Conservation (phyloP, 2,797 vertebrate genomes). For the Etheostoma perlongum region DNA sequence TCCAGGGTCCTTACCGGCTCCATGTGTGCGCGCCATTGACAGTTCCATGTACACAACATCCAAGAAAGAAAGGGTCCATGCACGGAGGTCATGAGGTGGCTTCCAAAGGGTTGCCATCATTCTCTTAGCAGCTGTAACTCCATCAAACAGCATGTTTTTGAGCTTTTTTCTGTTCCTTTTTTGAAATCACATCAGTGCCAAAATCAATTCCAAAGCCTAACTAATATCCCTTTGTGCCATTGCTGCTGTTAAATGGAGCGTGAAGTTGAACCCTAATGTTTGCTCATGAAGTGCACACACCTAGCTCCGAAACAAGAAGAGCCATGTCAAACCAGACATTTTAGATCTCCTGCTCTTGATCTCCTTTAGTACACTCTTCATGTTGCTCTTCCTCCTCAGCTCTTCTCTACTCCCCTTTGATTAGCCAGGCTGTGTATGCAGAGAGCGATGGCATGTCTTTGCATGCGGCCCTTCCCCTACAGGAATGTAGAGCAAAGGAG, state of each 20-base stretch:
- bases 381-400: slow-evolving; percentile 15
- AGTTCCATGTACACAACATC: no score
- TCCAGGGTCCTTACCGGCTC: no score
- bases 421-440: slow-evolving; percentile 52
- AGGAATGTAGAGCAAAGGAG: slow-evolving; percentile 74
- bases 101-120: no score
- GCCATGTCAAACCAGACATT: slow-evolving; percentile 8
- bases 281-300: slow-evolving; percentile 8
- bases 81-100: no score
- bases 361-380: slow-evolving; percentile 26
- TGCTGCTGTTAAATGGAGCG: slow-evolving; percentile 33
- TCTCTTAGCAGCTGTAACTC: no score
- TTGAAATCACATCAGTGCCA: neutral
- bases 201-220: slow-evolving; percentile 16
- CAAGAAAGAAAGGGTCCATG: no score
- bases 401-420: slow-evolving; percentile 54
- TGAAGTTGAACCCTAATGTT: slow-evolving; percentile 20
- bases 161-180: slow-evolving; percentile 24
- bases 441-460: slow-evolving; percentile 68
- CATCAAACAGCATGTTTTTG: no score
- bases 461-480: slow-evolving; percentile 75
- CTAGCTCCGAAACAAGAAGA: slow-evolving; percentile 34
- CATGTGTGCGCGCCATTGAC: no score
- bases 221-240: slow-evolving; percentile 6
- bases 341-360: slow-evolving; percentile 9